These are phyloP conservation scores for Adrianichthys oophorus DNA, from an alignment of 2,797 vertebrate species.

Conservation along the genomic window DNA sequence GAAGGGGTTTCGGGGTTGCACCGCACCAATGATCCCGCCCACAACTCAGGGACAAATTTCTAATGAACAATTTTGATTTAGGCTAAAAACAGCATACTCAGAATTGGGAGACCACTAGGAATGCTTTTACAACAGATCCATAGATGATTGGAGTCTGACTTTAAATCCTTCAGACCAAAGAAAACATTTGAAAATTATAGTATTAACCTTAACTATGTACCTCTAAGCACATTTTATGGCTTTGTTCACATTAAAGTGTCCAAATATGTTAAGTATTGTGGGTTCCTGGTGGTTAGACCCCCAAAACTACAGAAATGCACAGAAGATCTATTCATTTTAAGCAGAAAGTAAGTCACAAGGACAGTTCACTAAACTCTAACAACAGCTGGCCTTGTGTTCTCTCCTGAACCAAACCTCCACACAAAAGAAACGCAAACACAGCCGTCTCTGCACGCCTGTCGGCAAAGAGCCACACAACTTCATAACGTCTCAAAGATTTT, in stretches of 20 bases:
- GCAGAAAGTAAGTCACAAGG: slow-evolving; percentile 52
- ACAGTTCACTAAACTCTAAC: slow-evolving; percentile 63
- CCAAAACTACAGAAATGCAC: not conserved
- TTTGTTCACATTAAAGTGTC: not conserved
- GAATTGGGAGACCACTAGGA: too few species aligned
- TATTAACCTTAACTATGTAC: too few species aligned
- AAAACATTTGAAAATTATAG: too few species aligned
- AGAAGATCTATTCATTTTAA: slow-evolving; percentile 34
- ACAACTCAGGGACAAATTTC: too few species aligned
- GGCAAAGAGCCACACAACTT: slow-evolving; percentile 91
- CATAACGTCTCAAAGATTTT: slow-evolving; percentile 93
- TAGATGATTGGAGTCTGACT: too few species aligned
- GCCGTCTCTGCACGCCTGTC: slow-evolving; percentile 68
- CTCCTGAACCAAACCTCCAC: slow-evolving; percentile 12
- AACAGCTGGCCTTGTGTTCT: slow-evolving; percentile 87
- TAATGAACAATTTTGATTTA: too few species aligned
- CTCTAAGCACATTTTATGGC: not conserved
- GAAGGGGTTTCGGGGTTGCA: too few species aligned
- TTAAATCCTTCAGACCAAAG: too few species aligned
- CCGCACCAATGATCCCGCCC: too few species aligned
- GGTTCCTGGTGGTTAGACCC: not conserved
- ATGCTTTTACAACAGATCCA: too few species aligned
- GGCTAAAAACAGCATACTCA: too few species aligned
- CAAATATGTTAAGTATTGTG: too few species aligned
- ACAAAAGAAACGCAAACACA: slow-evolving; percentile 14